These are phyloP conservation scores for Hymenochirus boettgeri DNA, from an alignment of 2,113 vertebrate species.

Conservation along the genomic window DNA sequence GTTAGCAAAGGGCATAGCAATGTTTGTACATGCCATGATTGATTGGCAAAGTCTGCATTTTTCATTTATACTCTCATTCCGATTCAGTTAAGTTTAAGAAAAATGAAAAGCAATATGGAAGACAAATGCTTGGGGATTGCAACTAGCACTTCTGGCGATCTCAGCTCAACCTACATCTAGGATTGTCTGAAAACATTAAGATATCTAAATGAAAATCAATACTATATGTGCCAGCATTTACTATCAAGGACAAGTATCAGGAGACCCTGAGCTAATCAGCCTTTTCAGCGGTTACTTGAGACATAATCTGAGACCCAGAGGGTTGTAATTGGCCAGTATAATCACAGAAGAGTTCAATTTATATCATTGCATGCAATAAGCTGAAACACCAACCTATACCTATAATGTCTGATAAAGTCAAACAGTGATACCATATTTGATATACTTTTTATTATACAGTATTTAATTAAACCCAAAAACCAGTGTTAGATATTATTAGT, in stretches of 20 bases:
- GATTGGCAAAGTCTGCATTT: constrained; percentile 77
- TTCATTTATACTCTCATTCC: constrained; percentile 92
- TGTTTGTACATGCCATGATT: constrained; percentile 80
- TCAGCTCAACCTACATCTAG: constrained; percentile 73
- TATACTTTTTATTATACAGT: constrained; percentile 57
- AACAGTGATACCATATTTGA: constrained; percentile 53
- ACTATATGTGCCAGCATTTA: constrained; percentile 82
- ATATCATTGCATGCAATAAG: constrained; percentile 54
- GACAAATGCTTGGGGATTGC: constrained; percentile 88
- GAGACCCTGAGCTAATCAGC: constrained; percentile 75
- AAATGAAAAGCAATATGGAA: constrained; percentile 87
- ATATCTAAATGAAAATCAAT: constrained; percentile 99
- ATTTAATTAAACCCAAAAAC: constrained; percentile 59
- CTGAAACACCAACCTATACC: constrained; percentile 53
- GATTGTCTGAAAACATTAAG: constrained; percentile 92
- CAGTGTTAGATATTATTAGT: constrained; percentile 2
- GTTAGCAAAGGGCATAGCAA: constrained; percentile 84
- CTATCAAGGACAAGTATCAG: constrained; percentile 75
- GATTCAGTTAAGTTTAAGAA: constrained; percentile 94
- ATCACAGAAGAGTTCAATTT: constrained; percentile 75
- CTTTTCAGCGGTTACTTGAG: constrained; percentile 66
- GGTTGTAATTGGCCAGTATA: constrained; percentile 72
- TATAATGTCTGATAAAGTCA: constrained; percentile 48
- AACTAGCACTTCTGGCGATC: constrained; percentile 70
- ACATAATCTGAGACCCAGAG: constrained; percentile 63